Evolutionary conservation across 2,113 vertebrate genomes (phyloP).

Genomic region (Tamias sibiricus): DNA sequence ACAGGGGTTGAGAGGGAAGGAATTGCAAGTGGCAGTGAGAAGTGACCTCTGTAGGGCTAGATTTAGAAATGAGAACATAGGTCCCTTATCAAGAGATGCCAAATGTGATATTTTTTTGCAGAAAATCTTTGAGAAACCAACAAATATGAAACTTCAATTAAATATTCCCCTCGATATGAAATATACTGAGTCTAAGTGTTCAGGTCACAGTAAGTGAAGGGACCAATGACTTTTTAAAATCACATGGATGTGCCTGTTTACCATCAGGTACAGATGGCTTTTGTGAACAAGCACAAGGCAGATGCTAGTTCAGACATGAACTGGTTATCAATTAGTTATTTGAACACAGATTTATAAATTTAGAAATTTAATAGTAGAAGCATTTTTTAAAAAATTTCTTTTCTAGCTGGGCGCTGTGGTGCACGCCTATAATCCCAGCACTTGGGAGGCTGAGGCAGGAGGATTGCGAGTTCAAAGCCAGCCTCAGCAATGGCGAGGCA

Average conservation of each 20-base stretch:
- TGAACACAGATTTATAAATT: not conserved
- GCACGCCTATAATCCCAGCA: too few species aligned
- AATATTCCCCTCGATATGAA: not conserved
- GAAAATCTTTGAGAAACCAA: conserved; percentile 4
- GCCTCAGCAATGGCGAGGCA: too few species aligned
- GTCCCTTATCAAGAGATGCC: not conserved
- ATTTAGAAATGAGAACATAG: not conserved
- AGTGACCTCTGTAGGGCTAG: not conserved
- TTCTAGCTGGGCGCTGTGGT: too few species aligned
- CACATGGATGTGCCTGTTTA: not conserved
- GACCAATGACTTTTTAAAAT: not conserved
- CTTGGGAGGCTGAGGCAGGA: too few species aligned
- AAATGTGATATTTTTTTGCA: not conserved
- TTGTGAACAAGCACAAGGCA: not conserved
- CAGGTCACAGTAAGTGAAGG: not conserved
- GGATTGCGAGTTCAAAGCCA: too few species aligned
- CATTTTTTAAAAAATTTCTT: too few species aligned
- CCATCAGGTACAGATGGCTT: not conserved
- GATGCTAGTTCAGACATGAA: not conserved
- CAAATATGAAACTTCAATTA: not conserved
- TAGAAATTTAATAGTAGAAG: not conserved
- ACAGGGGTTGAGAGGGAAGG: not conserved
- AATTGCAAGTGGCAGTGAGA: not conserved
- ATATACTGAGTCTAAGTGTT: not conserved
- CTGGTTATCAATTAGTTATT: not conserved